Conservation (phyloP, 2,888 invertebrate genomes). For the Dicyrtomina minuta region DNA sequence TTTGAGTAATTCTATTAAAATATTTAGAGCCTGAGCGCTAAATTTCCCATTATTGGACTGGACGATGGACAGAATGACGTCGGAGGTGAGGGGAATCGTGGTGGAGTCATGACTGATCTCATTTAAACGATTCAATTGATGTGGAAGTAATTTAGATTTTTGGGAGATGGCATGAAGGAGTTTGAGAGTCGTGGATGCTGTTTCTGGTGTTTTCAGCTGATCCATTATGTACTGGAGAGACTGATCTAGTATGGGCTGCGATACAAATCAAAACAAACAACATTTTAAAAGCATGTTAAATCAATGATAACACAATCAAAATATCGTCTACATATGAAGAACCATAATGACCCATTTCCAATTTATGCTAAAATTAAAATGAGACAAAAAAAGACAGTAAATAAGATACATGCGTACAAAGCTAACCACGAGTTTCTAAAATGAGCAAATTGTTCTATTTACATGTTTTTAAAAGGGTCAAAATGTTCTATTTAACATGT, state of each 20-base stretch:
- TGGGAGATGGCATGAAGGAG: conserved; percentile 13
- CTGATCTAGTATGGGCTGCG: conserved; percentile 21
- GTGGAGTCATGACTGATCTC: conserved; percentile 28
- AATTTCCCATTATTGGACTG: conserved; percentile 31
- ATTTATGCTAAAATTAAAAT: too few relatives aligned
- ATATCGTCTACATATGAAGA: too few relatives aligned
- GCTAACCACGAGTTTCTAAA: too few relatives aligned
- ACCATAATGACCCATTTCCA: too few relatives aligned
- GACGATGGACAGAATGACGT: conserved; percentile 25
- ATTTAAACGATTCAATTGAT: conserved; percentile 19
- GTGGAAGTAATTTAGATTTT: conserved; percentile 30
- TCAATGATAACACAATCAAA: too few relatives aligned
- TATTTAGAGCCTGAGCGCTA: conserved; percentile 23
- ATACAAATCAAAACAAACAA: conserved; percentile 1
- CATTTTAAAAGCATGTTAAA: too few relatives aligned
- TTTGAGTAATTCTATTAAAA: conserved; percentile 26
- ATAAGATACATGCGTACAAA: too few relatives aligned
- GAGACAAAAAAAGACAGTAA: too few relatives aligned
- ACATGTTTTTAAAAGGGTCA: too few relatives aligned
- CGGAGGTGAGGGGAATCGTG: conserved; percentile 26
- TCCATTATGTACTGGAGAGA: conserved; percentile 31
- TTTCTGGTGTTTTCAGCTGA: conserved; percentile 28
- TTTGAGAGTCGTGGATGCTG: conserved; percentile 21
- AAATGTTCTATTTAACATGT: too few relatives aligned
- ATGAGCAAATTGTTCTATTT: too few relatives aligned